Base-by-base conservation (phyloP, 2,113 vertebrate species). In the Alligator mississippiensis region DNA sequence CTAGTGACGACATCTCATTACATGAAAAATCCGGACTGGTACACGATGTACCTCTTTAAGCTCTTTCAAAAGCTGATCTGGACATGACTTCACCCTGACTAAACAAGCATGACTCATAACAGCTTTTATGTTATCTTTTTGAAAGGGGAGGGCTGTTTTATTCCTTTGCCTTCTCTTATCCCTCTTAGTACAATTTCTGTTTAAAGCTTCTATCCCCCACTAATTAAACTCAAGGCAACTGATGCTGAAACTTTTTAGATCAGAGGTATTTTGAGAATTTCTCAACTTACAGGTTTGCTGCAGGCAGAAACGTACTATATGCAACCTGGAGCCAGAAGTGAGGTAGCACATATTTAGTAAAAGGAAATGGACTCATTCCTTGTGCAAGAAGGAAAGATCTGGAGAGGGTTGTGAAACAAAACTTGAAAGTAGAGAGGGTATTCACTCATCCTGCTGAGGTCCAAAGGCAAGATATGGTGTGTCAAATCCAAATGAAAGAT, bases 21-120 rank as follows among this genome's bases (percentile, higher is more conserved):
- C 86, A 88, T 38, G 91, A 94, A 86, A 89, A 96, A 94, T 95
- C 85, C 95, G 96, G 96, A 93, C 96, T 25, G 57, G 96, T 93
- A 94, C 95, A 34, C 14, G 89, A 85, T 96, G 96, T 96, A 93
- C 95, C 94, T 85, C 93, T 84, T 66, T 94, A 70, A 85, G 5
- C 92, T 93, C 90, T 84, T 96, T 86, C 92, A 85, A 89, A 93
- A 94, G 94, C 90, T 93, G 87, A 95, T 92, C 93, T 92, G 75
- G 93, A 93, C 85, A 95, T 74, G 34, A 74, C 12, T 24, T 89
- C 87, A 64, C 88, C 78, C 82, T 74, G 82, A 59, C 75, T 63
- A 27, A 87, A 19, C 34, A 63, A 25, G 27, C 21, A 78, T 16
- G 61, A 62, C 58, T 74, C 70, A 70, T 64, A 88, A 83, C 84